Evolutionary conservation across 1,140 invertebrate species (phyloP), one percentile per base, ranked within the genome.

Genomic region (Caenorhabditis latens): DNA sequence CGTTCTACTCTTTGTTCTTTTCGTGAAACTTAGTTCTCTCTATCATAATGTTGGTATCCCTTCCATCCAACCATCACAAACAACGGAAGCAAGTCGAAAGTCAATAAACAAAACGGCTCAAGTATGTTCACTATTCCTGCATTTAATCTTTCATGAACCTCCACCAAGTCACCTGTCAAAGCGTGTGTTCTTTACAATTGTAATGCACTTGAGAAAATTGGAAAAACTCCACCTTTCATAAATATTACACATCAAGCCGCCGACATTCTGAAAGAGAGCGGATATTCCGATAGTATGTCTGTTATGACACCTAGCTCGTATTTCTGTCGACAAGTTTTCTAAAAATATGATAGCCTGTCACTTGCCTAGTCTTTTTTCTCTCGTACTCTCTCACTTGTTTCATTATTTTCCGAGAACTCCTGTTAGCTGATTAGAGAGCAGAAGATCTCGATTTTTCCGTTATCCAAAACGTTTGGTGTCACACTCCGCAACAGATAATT

Each of bases 71-170:
- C 43, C 40, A 46, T 19, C 46, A 71, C 65, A 71, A 71, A 71
- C 65, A 71, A 71, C 42, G 65, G 65, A 43, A 71, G 40, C 65
- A 46, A 71, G 21, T 7, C 19, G 40, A 48, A 50, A 50, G 71
- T 50, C 71, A 79, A 79, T 79, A 79, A 79, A 79, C 71, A 79
- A 71, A 42, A 79, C n/a, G 71, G 46, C 71, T 79, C 46, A 79
- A 79, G 71, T 79, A 79, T 79, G 71, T 50, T 79, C 65, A 2
- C 8, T 24, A 6, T 71, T n/a, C n/a, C 71, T 4, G 21, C 71
- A 79, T 24, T 9, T 24, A 46, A 71, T 71, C 71, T 46, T 42
- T 9, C 19, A 16, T 46, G 65, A 71, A 46, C 40, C 42, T 19
- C 21, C 13, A 8, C 4, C 42, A 19, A 43, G 21, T 32, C 19